phyloP scores from a whole-genome alignment of 1,140 invertebrate species.

The Chlorops oryzae region DNA sequence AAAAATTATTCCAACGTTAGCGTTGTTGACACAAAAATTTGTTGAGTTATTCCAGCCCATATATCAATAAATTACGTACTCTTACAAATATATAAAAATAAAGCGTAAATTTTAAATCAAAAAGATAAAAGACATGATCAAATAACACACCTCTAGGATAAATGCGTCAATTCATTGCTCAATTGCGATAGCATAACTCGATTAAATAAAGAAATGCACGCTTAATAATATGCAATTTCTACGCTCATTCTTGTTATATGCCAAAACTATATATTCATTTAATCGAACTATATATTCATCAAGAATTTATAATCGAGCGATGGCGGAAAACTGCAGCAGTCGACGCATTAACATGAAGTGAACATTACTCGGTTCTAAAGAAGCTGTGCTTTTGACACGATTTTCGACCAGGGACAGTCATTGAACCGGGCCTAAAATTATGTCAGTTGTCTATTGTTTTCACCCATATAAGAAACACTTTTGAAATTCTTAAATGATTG shows the following conservation, averaged over 20 bases:
- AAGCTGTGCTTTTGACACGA: too few species aligned
- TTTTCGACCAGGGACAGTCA: too few species aligned
- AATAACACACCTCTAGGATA: neutral
- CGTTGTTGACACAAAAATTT: neutral
- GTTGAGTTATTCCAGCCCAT: slow-evolving; percentile 13
- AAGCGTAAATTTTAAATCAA: slow-evolving; percentile 5
- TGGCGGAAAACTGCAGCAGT: too few species aligned
- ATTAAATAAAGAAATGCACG: neutral
- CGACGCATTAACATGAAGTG: too few species aligned
- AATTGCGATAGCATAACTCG: neutral
- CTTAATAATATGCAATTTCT: slow-evolving; percentile 15
- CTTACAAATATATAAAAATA: neutral
- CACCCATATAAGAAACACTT: too few species aligned
- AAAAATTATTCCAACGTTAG: neutral
- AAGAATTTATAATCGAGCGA: slow-evolving; percentile 15
- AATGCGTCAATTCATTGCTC: slow-evolving; percentile 8
- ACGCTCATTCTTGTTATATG: slow-evolving; percentile 17
- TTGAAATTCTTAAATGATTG: too few species aligned
- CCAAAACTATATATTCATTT: slow-evolving; percentile 21
- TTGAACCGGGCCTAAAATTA: too few species aligned
- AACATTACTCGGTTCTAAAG: too few species aligned
- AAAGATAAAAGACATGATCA: slow-evolving; percentile 7
- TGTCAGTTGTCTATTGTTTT: too few species aligned
- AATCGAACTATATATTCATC: too few species aligned
- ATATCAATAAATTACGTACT: slow-evolving; percentile 14